Evolutionary conservation across 2,888 invertebrate species (phyloP).

Genomic region (Dastarcus helophoroides): DNA sequence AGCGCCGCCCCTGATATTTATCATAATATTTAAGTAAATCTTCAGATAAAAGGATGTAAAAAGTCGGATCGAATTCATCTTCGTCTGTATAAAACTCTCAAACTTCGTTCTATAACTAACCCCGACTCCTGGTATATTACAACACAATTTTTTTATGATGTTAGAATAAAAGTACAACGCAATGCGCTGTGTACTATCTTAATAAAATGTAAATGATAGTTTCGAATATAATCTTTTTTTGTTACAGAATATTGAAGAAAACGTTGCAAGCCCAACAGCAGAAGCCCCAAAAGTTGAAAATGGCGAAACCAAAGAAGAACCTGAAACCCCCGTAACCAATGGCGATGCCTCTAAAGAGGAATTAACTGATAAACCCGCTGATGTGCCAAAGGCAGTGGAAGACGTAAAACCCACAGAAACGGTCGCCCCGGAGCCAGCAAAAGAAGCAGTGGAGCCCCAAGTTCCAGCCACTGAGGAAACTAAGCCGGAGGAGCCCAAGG

Average conservation of each 20-base stretch:
- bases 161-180: too few species aligned
- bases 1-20: too few species aligned
- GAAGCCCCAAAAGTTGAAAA: conserved; percentile 30
- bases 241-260: conserved; percentile 32
- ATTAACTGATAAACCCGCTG: conserved; percentile 11
- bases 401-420: conserved; percentile 11
- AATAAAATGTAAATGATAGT: too few species aligned
- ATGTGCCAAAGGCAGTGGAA: conserved; percentile 11
- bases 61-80: too few species aligned
- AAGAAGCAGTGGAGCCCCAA: conserved; percentile 13
- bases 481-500: conserved; percentile 14
- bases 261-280: conserved; percentile 24
- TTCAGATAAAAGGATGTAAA: too few species aligned
- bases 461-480: conserved; percentile 14
- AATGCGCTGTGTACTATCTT: too few species aligned
- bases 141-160: too few species aligned
- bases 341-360: conserved; percentile 19
- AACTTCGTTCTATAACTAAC: too few species aligned
- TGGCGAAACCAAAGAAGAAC: conserved; percentile 16
- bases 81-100: too few species aligned
- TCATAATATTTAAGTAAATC: too few species aligned
- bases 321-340: conserved; percentile 12
- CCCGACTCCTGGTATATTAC: too few species aligned
- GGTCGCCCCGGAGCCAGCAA: conserved; percentile 9
- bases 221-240: too few species aligned